These are phyloP conservation scores for Serrognathus titanus DNA, from an alignment of 2,888 invertebrate genomes.

Conservation along the genomic window DNA sequence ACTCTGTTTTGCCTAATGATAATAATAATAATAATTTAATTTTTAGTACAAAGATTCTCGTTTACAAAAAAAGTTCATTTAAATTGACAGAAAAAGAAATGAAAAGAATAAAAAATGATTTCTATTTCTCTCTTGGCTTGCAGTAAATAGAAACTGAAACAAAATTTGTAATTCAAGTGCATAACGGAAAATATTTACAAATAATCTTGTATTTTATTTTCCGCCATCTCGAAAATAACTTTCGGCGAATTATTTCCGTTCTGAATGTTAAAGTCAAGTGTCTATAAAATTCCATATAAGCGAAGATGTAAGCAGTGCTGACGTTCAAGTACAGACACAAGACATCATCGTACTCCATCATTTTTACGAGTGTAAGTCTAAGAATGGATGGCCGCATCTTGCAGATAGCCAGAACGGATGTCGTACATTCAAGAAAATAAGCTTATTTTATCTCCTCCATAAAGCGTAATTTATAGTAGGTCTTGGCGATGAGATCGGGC, in stretches of 20 bases:
- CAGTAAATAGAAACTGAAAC: too few relatives aligned
- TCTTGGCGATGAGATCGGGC: constrained; percentile 36
- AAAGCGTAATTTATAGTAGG: constrained; percentile 48
- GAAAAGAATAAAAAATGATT: too few relatives aligned
- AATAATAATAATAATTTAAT: too few relatives aligned
- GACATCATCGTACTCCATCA: constrained; percentile 34
- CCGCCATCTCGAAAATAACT: too few relatives aligned
- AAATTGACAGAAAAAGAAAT: too few relatives aligned
- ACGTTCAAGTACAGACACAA: constrained; percentile 4
- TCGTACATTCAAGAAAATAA: constrained; percentile 50
- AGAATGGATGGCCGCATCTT: constrained; percentile 41
- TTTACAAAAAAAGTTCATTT: too few relatives aligned
- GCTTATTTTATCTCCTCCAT: constrained; percentile 50
- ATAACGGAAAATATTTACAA: too few relatives aligned
- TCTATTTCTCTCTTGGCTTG: too few relatives aligned
- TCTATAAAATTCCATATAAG: constrained; percentile 14
- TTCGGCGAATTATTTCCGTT: neutral
- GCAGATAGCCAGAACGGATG: constrained; percentile 45
- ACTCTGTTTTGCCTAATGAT: too few relatives aligned
- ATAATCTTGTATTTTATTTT: too few relatives aligned
- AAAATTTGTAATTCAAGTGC: too few relatives aligned
- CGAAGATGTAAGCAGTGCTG: neutral
- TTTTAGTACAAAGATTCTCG: too few relatives aligned
- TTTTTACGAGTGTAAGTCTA: constrained; percentile 37
- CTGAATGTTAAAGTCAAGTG: constrained; percentile 14